A percentile compares a stretch with the other conserved stretches of the same genome.
Conservation (phyloP, 2,888 invertebrate genomes). For the Drosophila borborema region DNA sequence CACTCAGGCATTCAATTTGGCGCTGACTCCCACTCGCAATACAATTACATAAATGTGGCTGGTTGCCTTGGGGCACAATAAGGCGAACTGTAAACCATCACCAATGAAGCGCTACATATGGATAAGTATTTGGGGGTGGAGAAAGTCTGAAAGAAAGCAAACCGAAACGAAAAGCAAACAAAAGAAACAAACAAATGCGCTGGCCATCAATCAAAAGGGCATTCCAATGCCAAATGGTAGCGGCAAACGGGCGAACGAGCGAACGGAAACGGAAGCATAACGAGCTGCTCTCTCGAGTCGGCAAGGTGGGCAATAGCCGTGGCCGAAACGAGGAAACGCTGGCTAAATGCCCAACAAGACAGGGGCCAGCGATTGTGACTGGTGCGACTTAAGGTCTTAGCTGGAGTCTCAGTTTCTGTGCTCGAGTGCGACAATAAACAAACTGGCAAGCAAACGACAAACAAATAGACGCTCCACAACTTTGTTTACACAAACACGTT, state of each 20-base stretch:
- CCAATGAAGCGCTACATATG: constrained; percentile 63
- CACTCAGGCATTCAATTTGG: constrained; percentile 27
- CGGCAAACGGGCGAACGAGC: constrained; percentile 43
- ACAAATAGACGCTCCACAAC: constrained; percentile 74
- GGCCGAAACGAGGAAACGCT: constrained; percentile 56
- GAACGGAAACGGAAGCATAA: constrained; percentile 73
- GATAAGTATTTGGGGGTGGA: constrained; percentile 14
- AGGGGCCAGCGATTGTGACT: constrained; percentile 22
- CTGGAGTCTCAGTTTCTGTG: constrained; percentile 9
- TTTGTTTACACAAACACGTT: constrained; percentile 77
- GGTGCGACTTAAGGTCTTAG: constrained; percentile 19
- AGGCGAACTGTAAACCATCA: constrained; percentile 56
- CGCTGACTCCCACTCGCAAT: constrained; percentile 26
- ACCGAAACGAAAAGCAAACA: constrained; percentile 49
- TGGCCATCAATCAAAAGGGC: constrained; percentile 71
- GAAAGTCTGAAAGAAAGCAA: constrained; percentile 11
- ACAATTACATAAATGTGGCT: constrained; percentile 65
- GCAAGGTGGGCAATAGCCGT: constrained; percentile 53
- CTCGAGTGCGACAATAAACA: constrained; percentile 70
- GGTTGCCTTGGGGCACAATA: constrained; percentile 59
- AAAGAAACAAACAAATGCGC: constrained; percentile 60
- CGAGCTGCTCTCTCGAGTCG: constrained; percentile 40
- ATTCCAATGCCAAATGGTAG: constrained; percentile 56
- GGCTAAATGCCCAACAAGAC: constrained; percentile 53
- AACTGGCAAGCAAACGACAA: constrained; percentile 70